phyloP scores from a whole-genome alignment of 2,888 invertebrate species.

The Tachina grossa region DNA sequence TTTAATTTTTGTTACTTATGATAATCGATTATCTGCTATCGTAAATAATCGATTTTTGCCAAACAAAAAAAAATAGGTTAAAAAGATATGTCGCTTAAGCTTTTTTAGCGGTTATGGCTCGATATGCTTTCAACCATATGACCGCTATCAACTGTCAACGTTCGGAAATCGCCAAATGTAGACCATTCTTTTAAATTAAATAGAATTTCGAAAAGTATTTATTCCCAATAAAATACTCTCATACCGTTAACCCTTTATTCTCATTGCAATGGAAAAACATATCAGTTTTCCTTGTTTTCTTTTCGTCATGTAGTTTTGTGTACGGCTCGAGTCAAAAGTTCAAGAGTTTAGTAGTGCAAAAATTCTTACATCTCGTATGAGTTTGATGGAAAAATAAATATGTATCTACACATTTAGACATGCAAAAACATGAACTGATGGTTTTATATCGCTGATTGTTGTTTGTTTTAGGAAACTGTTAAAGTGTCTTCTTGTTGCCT shows the following conservation, averaged over 20 bases:
- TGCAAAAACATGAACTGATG: conserved; percentile 25
- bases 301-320: conserved; percentile 3
- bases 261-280: background rate
- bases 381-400: conserved; percentile 22
- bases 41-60: no score
- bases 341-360: conserved; percentile 59
- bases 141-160: no score
- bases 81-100: no score
- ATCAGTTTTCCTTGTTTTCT: conserved; percentile 13
- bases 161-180: no score
- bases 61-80: no score
- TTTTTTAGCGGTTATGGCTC: no score
- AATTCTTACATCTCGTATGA: conserved; percentile 13
- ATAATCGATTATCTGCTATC: no score
- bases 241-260: conserved; percentile 20
- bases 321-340: conserved; percentile 49
- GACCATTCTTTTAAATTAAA: no score
- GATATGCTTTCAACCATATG: no score
- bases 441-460: background rate
- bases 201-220: no score
- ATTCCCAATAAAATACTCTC: background rate
- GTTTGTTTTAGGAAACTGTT: conserved; percentile 34
- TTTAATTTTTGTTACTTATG: no score
- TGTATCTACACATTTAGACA: background rate
- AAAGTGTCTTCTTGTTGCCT: conserved; percentile 13